Conservation (phyloP, 1,140 invertebrate genomes). For the Planococcus citri region DNA sequence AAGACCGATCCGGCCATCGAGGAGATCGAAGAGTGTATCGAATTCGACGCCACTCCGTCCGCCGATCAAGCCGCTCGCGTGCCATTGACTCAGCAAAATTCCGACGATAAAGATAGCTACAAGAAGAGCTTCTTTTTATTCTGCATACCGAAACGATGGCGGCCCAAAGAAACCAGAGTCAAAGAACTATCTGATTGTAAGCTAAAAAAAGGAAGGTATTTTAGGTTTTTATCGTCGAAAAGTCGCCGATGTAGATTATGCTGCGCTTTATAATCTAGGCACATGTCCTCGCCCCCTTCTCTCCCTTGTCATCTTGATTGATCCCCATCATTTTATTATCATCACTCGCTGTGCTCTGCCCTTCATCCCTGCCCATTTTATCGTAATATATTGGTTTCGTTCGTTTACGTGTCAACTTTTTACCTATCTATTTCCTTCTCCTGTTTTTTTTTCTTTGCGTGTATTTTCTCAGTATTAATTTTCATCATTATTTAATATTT, state of each 20-base stretch:
- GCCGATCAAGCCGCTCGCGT: not conserved
- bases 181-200: not conserved
- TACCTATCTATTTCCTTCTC: too few relatives aligned
- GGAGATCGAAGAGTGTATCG: conserved; percentile 13
- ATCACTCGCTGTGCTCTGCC: too few relatives aligned
- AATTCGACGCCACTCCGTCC: not conserved
- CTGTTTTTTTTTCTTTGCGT: too few relatives aligned
- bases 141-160: not conserved
- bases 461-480: too few relatives aligned
- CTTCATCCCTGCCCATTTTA: too few relatives aligned
- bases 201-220: not conserved
- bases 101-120: not conserved
- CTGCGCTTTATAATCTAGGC: not conserved
- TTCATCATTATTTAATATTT: too few relatives aligned
- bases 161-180: not conserved
- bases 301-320: too few relatives aligned
- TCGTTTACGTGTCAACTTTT: too few relatives aligned
- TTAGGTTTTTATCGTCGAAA: conserved; percentile 8
- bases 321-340: too few relatives aligned
- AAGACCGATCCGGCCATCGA: not conserved
- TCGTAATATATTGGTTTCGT: too few relatives aligned
- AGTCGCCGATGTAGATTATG: not conserved
- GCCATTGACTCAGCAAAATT: not conserved
- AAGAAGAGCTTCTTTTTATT: conserved; percentile 11
- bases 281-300: too few relatives aligned